Evolutionary conservation across 92 coral and sea anemone genomes (phyloP), one percentile per base, ranked within the genome.

Genomic region (Phenganax marumi): DNA sequence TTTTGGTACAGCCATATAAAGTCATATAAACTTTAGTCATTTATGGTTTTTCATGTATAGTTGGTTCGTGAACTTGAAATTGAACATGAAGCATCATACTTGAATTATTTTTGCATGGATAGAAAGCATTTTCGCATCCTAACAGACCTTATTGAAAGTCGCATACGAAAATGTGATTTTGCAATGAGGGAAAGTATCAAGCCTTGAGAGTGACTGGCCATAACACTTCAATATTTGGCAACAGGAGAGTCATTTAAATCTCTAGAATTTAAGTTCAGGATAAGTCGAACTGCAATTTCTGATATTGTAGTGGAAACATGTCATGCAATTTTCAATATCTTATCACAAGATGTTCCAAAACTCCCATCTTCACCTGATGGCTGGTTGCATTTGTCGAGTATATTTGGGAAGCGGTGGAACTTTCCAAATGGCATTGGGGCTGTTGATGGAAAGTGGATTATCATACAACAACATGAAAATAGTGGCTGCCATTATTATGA

Each of bases 371-470:
- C 78, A 0, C 17, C 9, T 23, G 78, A 85, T 13, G 85, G 70
- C 25, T 79, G 88, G 88, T 23, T 62, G 18, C 33, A 14, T 14
- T 23, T 58, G 65, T 14, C 65, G 13, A 58, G 65, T 58, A 18
- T 58, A 18, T 86, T 81, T 66, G 80, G 68, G 50, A 51, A 56
- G 43, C 84, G 86, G 7, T 81, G 89, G 89, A 86, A 86, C 46
- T 79, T 70, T 68, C 85, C 86, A 56, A 71, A 86, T 72, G 77
- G 84, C 21, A 79, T 88, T 71, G 91, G 88, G 12, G 91, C 88
- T 19, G 68, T 88, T n/a, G 91, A 88, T 88, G 91, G 86, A 2
- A 88, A 88, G 53, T 70, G 88, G 49, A 50, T 84, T 7, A 64
- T 6, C 17, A 84, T 85, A 49, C 88, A 84, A 57, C 88, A 84